These are phyloP conservation scores for Silurus glanis DNA, from an alignment of 2,113 vertebrate genomes.

Conservation along the genomic window DNA sequence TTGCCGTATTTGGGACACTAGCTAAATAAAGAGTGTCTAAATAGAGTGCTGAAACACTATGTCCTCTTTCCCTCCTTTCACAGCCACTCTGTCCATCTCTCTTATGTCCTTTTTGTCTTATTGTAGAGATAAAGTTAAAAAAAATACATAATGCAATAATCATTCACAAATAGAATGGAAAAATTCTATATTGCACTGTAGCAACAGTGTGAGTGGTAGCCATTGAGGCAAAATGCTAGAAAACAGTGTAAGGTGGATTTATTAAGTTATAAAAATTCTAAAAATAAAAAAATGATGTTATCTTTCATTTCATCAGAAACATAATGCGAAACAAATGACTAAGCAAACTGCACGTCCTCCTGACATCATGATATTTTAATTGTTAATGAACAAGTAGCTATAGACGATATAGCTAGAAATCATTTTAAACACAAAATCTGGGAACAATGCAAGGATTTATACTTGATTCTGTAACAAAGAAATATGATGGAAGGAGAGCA, in stretches of 20 bases:
- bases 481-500: background rate
- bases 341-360: background rate
- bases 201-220: background rate
- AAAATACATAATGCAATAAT: background rate
- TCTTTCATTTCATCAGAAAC: background rate
- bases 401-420: background rate
- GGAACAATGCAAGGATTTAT: background rate
- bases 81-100: slow-evolving; percentile 46
- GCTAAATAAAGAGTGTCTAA: slow-evolving; percentile 66
- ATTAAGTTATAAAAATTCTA: background rate
- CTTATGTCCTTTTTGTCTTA: slow-evolving; percentile 16
- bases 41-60: slow-evolving; percentile 58
- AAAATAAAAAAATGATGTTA: background rate
- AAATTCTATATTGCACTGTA: background rate
- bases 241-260: background rate
- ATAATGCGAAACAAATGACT: background rate
- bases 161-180: background rate
- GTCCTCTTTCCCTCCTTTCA: slow-evolving; percentile 47
- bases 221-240: background rate
- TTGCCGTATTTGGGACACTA: slow-evolving; percentile 62
- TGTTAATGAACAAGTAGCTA: background rate
- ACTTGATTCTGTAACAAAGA: background rate
- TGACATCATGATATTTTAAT: background rate
- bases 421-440: background rate
- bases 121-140: background rate